phyloP scores from a whole-genome alignment of 2,888 invertebrate species.

The Nomada lathburiana region DNA sequence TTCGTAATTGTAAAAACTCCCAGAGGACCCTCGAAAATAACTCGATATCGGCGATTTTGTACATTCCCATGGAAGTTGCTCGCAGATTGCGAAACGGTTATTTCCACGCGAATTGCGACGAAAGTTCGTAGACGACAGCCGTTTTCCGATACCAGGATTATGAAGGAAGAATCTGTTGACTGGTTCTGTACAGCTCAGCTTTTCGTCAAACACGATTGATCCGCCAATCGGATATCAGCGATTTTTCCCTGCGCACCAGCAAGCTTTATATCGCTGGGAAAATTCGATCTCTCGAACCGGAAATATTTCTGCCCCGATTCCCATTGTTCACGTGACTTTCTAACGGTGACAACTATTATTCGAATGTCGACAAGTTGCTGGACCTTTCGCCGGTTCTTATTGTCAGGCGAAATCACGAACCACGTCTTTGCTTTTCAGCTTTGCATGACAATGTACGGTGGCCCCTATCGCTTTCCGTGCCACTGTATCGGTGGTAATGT shows the following conservation, averaged over 20 bases:
- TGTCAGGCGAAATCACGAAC: no score
- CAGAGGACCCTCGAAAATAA: not conserved
- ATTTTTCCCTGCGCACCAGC: not conserved
- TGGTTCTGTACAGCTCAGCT: not conserved
- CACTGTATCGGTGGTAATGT: constrained; percentile 1
- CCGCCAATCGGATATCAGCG: not conserved
- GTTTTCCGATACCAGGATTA: constrained; percentile 3
- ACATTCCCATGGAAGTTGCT: not conserved
- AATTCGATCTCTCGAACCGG: not conserved
- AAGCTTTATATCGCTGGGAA: not conserved
- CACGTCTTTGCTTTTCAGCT: not conserved
- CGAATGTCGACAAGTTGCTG: not conserved
- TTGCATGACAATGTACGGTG: not conserved
- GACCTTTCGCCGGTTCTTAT: not conserved
- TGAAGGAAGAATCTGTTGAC: not conserved
- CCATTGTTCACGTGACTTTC: not conserved
- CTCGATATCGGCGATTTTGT: not conserved
- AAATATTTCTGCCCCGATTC: constrained; percentile 3
- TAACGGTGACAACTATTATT: not conserved
- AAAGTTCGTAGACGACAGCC: constrained; percentile 1
- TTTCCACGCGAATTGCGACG: not conserved
- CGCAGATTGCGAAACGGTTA: not conserved
- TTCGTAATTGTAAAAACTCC: not conserved
- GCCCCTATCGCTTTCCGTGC: not conserved
- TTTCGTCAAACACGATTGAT: not conserved